Evolutionary conservation across 2,113 vertebrate species (phyloP).

Genomic region (Pycnonotus jocosus): DNA sequence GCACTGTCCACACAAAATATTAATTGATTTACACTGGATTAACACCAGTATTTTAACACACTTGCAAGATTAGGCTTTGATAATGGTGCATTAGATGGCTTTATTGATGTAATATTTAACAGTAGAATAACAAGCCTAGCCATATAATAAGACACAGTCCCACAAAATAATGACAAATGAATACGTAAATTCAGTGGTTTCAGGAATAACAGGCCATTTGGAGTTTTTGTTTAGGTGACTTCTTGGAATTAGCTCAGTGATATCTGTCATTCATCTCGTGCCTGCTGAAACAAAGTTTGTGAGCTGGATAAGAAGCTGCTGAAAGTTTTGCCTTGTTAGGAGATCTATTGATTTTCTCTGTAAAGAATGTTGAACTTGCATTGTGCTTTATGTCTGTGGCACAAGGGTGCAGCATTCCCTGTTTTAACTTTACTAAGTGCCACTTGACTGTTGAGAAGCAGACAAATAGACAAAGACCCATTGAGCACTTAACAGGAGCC

Average conservation of each 20-base stretch:
- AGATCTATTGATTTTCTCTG: constrained; percentile 14
- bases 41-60: background rate
- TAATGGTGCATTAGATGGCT: background rate
- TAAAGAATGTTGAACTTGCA: constrained; percentile 11
- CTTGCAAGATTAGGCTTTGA: background rate
- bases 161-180: background rate
- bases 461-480: background rate
- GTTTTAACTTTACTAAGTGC: background rate
- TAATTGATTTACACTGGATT: background rate
- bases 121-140: background rate
- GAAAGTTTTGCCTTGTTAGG: constrained; percentile 15
- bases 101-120: background rate
- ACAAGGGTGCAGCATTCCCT: background rate
- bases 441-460: background rate
- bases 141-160: background rate
- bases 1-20: background rate
- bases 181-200: background rate
- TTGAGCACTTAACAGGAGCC: background rate
- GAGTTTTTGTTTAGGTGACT: background rate
- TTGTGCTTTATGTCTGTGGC: background rate
- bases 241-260: background rate
- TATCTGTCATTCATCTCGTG: constrained; percentile 5
- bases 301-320: constrained; percentile 11
- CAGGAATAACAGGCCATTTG: background rate
- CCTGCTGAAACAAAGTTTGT: background rate